Evolutionary conservation across 2,888 invertebrate genomes (phyloP).

Genomic region (Amblyjoppa proteus): DNA sequence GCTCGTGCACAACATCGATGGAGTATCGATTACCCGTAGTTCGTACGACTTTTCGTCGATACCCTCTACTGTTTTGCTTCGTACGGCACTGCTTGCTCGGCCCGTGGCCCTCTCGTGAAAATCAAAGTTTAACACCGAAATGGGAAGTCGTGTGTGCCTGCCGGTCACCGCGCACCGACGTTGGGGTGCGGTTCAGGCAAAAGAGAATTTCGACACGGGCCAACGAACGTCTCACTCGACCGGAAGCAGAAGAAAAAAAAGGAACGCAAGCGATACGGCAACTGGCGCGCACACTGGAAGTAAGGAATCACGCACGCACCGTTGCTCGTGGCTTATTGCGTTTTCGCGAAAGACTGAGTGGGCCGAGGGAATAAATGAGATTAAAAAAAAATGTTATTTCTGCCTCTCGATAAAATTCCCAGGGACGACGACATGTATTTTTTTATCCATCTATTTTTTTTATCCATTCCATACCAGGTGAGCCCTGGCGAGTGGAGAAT

Average conservation of each 20-base stretch:
- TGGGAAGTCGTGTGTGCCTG: slow-evolving; percentile 39
- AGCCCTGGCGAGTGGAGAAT: neutral
- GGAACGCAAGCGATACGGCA: neutral
- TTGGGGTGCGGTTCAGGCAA: slow-evolving; percentile 26
- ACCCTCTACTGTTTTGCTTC: neutral
- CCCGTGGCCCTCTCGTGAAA: slow-evolving; percentile 36
- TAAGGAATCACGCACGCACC: slow-evolving; percentile 64
- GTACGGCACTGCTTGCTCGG: neutral
- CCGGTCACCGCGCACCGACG: slow-evolving; percentile 21
- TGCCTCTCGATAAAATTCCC: slow-evolving; percentile 61
- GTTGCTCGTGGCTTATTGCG: slow-evolving; percentile 69
- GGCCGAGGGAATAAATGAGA: slow-evolving; percentile 21
- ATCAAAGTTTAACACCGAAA: slow-evolving; percentile 55
- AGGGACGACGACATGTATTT: slow-evolving; percentile 35
- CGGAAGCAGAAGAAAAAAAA: slow-evolving; percentile 44
- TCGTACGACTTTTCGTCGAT: neutral
- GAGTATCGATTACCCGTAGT: slow-evolving; percentile 31
- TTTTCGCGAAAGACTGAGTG: slow-evolving; percentile 55
- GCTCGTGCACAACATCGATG: slow-evolving; percentile 23
- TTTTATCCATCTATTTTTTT: slow-evolving; percentile 27
- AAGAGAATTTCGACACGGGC: slow-evolving; percentile 55
- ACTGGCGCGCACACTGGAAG: slow-evolving; percentile 11
- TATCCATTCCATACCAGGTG: neutral
- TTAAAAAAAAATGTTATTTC: slow-evolving; percentile 59
- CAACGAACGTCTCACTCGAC: slow-evolving; percentile 45